Percentiles rank a stretch among this genome's conserved stretches.
Conservation (phyloP, 2,113 vertebrate genomes). For the pig (Sus scrofa) region DNA sequence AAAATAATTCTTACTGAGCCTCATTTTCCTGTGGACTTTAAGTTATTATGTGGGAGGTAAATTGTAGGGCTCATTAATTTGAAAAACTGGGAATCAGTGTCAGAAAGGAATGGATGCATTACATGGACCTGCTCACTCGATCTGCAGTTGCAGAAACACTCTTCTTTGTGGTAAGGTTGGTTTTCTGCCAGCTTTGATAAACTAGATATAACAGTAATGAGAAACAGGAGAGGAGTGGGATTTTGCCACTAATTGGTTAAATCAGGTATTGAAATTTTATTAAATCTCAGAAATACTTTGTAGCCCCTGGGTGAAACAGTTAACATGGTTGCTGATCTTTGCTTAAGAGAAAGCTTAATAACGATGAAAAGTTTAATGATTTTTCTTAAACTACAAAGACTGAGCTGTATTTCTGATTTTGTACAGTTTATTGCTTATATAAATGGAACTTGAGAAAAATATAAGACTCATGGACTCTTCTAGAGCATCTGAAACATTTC, state of each 20-base stretch:
- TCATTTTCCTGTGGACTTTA: neutral
- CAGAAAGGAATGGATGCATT: neutral
- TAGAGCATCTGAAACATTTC: constrained; percentile 25
- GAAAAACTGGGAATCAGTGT: neutral
- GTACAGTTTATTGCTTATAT: constrained; percentile 50
- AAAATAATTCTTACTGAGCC: neutral
- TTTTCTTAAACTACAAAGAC: constrained; percentile 55
- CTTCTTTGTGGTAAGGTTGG: too few species aligned
- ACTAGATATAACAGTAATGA: neutral
- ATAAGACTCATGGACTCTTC: neutral
- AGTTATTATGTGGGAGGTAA: neutral
- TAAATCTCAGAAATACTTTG: constrained; percentile 50
- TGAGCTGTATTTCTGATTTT: constrained; percentile 50
- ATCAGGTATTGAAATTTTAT: constrained; percentile 38
- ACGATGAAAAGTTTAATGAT: constrained; percentile 53
- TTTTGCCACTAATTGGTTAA: constrained; percentile 49
- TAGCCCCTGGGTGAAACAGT: constrained; percentile 31
- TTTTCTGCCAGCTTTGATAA: neutral
- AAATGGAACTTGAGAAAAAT: constrained; percentile 57
- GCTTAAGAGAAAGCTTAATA: constrained; percentile 59
- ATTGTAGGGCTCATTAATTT: neutral
- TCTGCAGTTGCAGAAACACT: neutral
- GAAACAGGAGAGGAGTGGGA: neutral
- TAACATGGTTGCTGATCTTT: constrained; percentile 44
- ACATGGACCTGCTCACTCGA: neutral